Percentiles rank a stretch among this genome's conserved stretches.
Conservation (phyloP, 2,113 vertebrate genomes). For the Cnemophilus loriae region DNA sequence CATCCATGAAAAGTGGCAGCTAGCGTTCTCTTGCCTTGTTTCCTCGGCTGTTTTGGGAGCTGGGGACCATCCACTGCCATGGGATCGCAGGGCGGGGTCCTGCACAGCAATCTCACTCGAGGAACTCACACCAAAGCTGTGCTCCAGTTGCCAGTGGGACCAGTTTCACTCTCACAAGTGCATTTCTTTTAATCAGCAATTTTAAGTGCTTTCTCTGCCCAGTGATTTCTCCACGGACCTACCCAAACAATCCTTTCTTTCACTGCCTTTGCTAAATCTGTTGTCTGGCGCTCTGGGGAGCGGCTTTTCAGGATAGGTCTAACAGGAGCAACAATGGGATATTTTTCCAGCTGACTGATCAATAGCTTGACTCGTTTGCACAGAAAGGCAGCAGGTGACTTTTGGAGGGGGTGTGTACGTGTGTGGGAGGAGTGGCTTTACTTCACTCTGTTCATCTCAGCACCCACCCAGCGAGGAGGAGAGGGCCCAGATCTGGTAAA, state of each 20-base stretch:
- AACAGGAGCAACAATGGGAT: not conserved
- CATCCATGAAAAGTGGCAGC: accelerated
- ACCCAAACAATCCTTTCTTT: not conserved
- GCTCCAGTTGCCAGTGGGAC: not conserved
- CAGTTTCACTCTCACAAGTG: not conserved
- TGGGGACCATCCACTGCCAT: not conserved
- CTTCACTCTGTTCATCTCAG: not conserved
- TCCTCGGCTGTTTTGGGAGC: accelerated
- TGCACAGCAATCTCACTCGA: accelerated
- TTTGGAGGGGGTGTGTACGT: not conserved
- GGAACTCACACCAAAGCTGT: too few species aligned
- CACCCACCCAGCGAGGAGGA: not conserved
- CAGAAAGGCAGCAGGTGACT: not conserved
- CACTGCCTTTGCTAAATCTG: not conserved
- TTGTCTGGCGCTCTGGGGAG: not conserved
- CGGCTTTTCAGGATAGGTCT: not conserved
- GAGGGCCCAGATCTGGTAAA: not conserved
- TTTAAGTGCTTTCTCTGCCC: not conserved
- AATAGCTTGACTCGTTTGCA: not conserved
- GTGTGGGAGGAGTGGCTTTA: not conserved
- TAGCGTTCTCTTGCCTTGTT: not conserved
- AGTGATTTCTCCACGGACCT: not conserved
- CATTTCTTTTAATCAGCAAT: not conserved
- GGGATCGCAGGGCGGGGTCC: not conserved
- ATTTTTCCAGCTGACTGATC: not conserved